A percentile compares a stretch with the other conserved stretches of the same genome.
phyloP scores from a whole-genome alignment of 1,140 invertebrate genomes.

The Oreohelix idahoensis region DNA sequence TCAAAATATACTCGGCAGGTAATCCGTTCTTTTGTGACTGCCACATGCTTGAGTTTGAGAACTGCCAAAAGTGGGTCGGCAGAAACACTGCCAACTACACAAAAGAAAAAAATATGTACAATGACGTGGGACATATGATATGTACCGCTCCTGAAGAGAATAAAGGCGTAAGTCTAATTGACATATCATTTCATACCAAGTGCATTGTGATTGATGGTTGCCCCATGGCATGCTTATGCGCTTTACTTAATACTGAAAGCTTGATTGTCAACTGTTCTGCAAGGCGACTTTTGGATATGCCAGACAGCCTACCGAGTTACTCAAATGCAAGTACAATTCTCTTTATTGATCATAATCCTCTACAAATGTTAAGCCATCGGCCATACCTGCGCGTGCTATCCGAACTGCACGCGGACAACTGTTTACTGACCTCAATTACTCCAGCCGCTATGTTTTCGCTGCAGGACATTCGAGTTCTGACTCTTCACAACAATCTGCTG shows the following conservation, averaged over 20 bases:
- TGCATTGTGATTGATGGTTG: conserved; percentile 39
- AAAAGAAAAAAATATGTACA: conserved; percentile 8
- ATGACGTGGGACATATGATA: conserved; percentile 25
- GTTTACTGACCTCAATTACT: conserved; percentile 26
- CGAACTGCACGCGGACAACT: conserved; percentile 37
- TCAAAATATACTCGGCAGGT: conserved; percentile 13
- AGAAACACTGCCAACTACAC: background rate
- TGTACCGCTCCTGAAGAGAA: conserved; percentile 11
- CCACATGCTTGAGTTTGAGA: conserved; percentile 35
- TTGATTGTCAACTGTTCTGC: conserved; percentile 40
- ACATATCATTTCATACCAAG: conserved; percentile 13
- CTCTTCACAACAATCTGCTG: conserved; percentile 43
- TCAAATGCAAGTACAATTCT: conserved; percentile 16
- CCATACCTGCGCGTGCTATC: conserved; percentile 33
- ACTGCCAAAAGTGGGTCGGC: conserved; percentile 33
- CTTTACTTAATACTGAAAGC: conserved; percentile 7
- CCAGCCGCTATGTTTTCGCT: conserved; percentile 41
- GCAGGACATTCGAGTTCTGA: conserved; percentile 40
- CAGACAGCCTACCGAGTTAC: conserved; percentile 27
- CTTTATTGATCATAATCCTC: conserved; percentile 32
- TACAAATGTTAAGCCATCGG: conserved; percentile 34
- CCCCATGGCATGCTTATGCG: conserved; percentile 31
- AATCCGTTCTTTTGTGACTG: conserved; percentile 53
- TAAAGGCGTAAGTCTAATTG: background rate
- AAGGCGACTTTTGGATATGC: conserved; percentile 24